Conservation (phyloP, 2,888 invertebrate species). For the Morinoia aosen region DNA sequence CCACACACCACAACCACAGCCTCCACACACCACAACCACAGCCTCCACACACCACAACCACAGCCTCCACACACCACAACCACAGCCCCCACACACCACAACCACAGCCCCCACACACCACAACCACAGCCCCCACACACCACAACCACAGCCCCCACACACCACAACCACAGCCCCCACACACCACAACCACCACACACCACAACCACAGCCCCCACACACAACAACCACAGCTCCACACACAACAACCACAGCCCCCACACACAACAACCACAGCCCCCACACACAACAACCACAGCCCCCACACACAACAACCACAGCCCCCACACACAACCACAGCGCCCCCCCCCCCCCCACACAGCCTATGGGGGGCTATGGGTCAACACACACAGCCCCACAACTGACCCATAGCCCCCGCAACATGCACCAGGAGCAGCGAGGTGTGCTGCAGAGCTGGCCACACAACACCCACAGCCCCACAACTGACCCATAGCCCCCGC, state of each 20-base stretch:
- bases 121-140: neutral
- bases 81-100: neutral
- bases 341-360: neutral
- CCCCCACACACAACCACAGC: neutral
- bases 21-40: neutral
- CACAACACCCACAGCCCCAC: neutral
- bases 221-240: neutral
- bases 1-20: neutral
- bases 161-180: too few species aligned
- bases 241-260: neutral
- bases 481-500: conserved; percentile 57
- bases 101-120: neutral
- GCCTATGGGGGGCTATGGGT: too few species aligned
- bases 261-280: neutral
- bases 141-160: neutral
- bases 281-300: neutral
- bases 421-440: conserved; percentile 58
- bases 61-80: too few species aligned
- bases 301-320: neutral
- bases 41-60: neutral
- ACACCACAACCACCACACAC: conserved; percentile 37
- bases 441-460: conserved; percentile 59
- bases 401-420: neutral
- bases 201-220: too few species aligned
- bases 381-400: neutral